These are phyloP conservation scores for Cinara cedri DNA, from an alignment of 2,888 invertebrate genomes.

Conservation along the genomic window DNA sequence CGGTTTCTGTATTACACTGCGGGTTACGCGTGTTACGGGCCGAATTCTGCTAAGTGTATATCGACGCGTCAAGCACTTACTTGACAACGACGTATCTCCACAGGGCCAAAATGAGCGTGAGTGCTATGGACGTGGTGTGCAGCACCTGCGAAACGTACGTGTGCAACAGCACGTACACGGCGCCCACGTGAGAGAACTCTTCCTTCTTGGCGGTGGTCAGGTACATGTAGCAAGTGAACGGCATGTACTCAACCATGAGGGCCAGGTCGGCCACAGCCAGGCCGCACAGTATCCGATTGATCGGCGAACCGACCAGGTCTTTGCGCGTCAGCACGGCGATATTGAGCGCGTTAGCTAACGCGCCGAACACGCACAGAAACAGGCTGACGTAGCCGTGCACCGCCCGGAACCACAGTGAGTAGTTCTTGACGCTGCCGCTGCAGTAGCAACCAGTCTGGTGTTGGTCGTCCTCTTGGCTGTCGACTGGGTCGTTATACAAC, in stretches of 20 bases:
- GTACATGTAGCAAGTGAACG: slow-evolving; percentile 74
- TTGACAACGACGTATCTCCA: slow-evolving; percentile 87
- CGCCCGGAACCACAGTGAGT: slow-evolving; percentile 70
- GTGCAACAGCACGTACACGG: slow-evolving; percentile 78
- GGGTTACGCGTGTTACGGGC: not conserved
- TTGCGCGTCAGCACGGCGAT: slow-evolving; percentile 84
- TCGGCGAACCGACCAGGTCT: slow-evolving; percentile 81
- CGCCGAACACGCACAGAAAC: slow-evolving; percentile 84
- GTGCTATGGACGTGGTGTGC: slow-evolving; percentile 83
- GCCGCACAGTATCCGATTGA: slow-evolving; percentile 83
- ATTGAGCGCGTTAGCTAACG: slow-evolving; percentile 84
- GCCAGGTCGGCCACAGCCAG: slow-evolving; percentile 87
- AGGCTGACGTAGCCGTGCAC: slow-evolving; percentile 84
- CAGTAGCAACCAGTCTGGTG: slow-evolving; percentile 55
- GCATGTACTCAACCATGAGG: slow-evolving; percentile 86
- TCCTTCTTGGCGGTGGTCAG: slow-evolving; percentile 67
- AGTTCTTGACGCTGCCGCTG: slow-evolving; percentile 64
- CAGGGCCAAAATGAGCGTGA: slow-evolving; percentile 80
- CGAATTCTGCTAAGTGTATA: too few species aligned
- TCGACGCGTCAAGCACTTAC: slow-evolving; percentile 65
- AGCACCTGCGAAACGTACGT: slow-evolving; percentile 81
- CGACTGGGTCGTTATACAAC: not conserved
- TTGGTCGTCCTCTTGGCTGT: not conserved
- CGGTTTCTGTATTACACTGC: too few species aligned
- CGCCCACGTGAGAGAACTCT: slow-evolving; percentile 75